Conservation (phyloP, 2,113 vertebrate species). For the Anhinga anhinga region DNA sequence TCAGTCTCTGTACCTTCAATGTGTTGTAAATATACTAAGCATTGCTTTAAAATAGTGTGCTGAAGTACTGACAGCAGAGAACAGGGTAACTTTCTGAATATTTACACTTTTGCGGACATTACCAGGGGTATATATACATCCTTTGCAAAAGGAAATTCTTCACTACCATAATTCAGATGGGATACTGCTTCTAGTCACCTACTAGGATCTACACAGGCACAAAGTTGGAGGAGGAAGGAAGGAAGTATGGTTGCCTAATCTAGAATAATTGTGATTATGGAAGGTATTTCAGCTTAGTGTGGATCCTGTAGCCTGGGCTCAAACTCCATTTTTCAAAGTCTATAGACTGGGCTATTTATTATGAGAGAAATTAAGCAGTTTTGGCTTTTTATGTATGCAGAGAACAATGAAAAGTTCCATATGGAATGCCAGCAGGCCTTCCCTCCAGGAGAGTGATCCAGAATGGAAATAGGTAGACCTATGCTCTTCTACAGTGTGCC, state of each 20-base stretch:
- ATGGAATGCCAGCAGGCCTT: neutral
- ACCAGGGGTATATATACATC: neutral
- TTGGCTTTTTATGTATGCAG: neutral
- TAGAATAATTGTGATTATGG: neutral
- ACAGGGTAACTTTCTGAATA: neutral
- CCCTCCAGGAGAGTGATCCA: neutral
- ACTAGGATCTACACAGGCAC: neutral
- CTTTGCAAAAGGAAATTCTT: neutral
- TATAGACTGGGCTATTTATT: neutral
- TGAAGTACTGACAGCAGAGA: neutral
- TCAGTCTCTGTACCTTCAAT: neutral
- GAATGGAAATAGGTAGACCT: neutral
- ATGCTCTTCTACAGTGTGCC: neutral
- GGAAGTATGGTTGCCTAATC: neutral
- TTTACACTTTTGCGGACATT: neutral
- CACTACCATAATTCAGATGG: neutral
- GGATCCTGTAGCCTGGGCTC: neutral
- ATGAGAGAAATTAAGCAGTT: neutral
- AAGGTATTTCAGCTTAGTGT: neutral
- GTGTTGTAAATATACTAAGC: neutral
- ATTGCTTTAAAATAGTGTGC: neutral
- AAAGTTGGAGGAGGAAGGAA: neutral
- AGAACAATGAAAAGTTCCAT: neutral
- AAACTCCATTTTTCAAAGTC: neutral
- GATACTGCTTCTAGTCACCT: neutral